phyloP scores from a whole-genome alignment of 2,888 invertebrate species.

The Stenolophus ochropezus region DNA sequence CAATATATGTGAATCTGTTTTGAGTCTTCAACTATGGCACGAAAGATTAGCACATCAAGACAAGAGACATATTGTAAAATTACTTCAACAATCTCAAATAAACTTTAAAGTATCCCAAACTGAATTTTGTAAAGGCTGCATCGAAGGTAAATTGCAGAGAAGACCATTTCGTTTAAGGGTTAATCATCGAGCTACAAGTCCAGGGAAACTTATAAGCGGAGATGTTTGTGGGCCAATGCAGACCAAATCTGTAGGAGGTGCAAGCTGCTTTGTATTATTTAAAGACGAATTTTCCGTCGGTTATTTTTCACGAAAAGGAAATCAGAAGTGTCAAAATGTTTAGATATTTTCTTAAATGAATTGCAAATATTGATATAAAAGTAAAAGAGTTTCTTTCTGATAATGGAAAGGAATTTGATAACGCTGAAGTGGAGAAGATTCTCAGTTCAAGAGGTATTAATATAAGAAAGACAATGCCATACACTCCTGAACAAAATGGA shows the following conservation, averaged over 20 bases:
- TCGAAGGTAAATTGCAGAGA: constrained; percentile 62
- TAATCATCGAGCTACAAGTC: constrained; percentile 57
- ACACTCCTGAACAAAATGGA: not conserved
- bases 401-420: not conserved
- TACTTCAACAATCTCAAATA: not conserved
- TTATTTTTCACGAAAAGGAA: not conserved
- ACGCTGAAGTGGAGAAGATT: not conserved
- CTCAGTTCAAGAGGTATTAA: not conserved
- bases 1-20: not conserved
- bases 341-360: not conserved
- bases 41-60: not conserved
- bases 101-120: not conserved
- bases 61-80: not conserved
- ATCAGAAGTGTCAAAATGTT: not conserved
- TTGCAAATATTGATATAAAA: not conserved
- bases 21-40: not conserved
- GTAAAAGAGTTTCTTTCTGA: not conserved
- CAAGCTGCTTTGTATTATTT: constrained; percentile 64
- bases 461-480: not conserved
- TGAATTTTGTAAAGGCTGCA: constrained; percentile 61
- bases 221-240: constrained; percentile 8
- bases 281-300: constrained; percentile 65
- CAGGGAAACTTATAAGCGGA: constrained; percentile 63
- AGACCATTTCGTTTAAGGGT: constrained; percentile 54
- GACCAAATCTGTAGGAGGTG: constrained; percentile 63